Evolutionary conservation across 1,140 invertebrate species (phyloP).

Genomic region (Leptoteleia sp.): DNA sequence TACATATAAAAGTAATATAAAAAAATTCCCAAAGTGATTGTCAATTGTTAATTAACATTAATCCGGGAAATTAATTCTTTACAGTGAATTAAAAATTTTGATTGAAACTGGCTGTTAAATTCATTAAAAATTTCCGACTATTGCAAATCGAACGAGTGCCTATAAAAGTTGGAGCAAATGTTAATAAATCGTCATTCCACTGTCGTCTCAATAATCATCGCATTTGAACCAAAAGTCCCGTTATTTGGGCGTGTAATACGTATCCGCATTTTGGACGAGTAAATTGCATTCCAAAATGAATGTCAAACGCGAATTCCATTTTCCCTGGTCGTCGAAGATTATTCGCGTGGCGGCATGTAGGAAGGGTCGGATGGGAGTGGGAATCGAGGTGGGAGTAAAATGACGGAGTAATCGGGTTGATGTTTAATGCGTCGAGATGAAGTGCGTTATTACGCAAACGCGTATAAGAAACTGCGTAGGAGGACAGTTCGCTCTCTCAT

Average conservation of each 20-base stretch:
- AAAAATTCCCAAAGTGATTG: too few species aligned
- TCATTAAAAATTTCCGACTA: too few species aligned
- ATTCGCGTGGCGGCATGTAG: constrained; percentile 20
- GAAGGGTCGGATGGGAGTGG: too few species aligned
- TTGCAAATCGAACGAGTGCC: too few species aligned
- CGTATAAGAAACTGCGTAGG: constrained; percentile 54
- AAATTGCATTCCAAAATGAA: constrained; percentile 58
- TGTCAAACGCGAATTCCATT: constrained; percentile 57
- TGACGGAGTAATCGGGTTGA: constrained; percentile 62
- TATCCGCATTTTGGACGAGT: constrained; percentile 32
- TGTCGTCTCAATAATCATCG: constrained; percentile 7
- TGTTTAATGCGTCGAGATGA: constrained; percentile 68
- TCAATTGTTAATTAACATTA: too few species aligned
- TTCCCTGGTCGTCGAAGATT: constrained; percentile 35
- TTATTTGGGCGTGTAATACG: constrained; percentile 40
- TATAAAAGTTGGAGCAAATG: too few species aligned
- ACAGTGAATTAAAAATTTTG: too few species aligned
- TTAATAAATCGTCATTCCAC: constrained; percentile 15
- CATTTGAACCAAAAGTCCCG: constrained; percentile 16
- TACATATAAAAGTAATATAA: too few species aligned
- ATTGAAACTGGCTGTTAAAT: too few species aligned
- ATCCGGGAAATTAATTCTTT: too few species aligned
- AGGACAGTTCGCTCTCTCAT: constrained; percentile 52
- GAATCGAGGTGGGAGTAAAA: constrained; percentile 3
- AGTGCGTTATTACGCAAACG: constrained; percentile 68